Evolutionary conservation across 2,797 vertebrate genomes (phyloP).

Genomic region (Silurus aristotelis): DNA sequence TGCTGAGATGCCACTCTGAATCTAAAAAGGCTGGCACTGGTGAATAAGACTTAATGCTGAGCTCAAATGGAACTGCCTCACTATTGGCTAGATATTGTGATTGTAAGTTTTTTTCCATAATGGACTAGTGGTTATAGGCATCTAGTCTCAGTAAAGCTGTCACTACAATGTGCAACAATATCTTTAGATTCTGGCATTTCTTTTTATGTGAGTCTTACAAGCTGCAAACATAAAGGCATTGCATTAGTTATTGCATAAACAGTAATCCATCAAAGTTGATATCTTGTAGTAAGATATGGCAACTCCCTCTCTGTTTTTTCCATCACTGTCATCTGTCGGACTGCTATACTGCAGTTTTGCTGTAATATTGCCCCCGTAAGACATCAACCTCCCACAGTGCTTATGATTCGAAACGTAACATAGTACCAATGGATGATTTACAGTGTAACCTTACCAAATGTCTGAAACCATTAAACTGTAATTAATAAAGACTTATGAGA

Average conservation of each 20-base stretch:
- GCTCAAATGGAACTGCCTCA: slow-evolving; percentile 20
- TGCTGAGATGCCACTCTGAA: slow-evolving; percentile 36
- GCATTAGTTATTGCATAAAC: slow-evolving; percentile 35
- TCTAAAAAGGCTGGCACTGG: slow-evolving; percentile 24
- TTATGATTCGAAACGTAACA: slow-evolving; percentile 11
- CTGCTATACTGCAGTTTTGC: slow-evolving; percentile 28
- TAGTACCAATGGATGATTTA: slow-evolving; percentile 21
- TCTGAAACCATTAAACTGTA: slow-evolving; percentile 8
- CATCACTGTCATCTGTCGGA: slow-evolving; percentile 36
- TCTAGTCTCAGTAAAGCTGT: slow-evolving; percentile 48
- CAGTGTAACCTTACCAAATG: slow-evolving; percentile 13
- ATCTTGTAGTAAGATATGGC: slow-evolving; percentile 22
- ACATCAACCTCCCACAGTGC: slow-evolving; percentile 22
- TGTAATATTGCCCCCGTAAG: slow-evolving; percentile 19
- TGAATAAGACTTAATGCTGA: slow-evolving; percentile 36
- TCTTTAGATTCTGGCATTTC: slow-evolving; percentile 31
- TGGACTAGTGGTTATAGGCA: slow-evolving; percentile 32
- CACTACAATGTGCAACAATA: slow-evolving; percentile 34
- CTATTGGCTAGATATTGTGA: slow-evolving; percentile 18
- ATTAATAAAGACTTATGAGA: slow-evolving; percentile 31
- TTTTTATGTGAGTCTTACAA: slow-evolving; percentile 24
- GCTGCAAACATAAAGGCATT: slow-evolving; percentile 25
- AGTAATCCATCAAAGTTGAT: slow-evolving; percentile 39
- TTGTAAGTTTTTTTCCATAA: slow-evolving; percentile 33
- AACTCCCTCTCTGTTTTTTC: slow-evolving; percentile 20